phyloP scores from a whole-genome alignment of 2,797 vertebrate genomes.

The Myotis daubentonii region DNA sequence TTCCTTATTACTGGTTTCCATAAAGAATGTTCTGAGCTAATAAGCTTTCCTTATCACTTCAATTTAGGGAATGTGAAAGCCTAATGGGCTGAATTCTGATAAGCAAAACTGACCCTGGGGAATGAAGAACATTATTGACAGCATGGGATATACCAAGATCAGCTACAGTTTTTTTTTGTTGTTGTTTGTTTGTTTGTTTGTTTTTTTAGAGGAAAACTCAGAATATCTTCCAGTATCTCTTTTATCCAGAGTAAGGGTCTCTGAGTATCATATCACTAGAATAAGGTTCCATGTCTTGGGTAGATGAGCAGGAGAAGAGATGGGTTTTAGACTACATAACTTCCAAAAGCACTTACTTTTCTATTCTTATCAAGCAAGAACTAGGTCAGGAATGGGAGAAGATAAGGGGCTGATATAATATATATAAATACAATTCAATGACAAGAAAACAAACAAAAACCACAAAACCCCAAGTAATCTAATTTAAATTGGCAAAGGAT shows the following conservation, averaged over 20 bases:
- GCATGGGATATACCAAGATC: background rate
- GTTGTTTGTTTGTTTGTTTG: too few species aligned
- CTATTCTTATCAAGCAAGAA: background rate
- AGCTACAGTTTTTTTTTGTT: background rate
- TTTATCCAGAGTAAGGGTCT: background rate
- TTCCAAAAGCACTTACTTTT: background rate
- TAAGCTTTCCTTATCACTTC: background rate
- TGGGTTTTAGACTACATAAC: background rate
- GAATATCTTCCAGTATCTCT: background rate
- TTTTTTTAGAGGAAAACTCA: background rate
- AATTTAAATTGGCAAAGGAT: background rate
- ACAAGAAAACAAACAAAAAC: background rate
- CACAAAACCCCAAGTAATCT: background rate
- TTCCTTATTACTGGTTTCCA: background rate
- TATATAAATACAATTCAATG: background rate
- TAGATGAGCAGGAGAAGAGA: background rate
- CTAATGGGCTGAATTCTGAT: background rate
- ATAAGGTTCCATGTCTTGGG: background rate
- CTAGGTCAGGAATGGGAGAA: background rate
- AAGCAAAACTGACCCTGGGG: background rate
- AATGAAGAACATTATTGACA: background rate
- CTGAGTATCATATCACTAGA: background rate
- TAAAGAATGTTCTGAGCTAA: background rate
- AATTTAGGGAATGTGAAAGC: background rate
- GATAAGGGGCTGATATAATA: background rate